phyloP scores from a whole-genome alignment of 2,113 vertebrate species.

The Pelmatolapia mariae region DNA sequence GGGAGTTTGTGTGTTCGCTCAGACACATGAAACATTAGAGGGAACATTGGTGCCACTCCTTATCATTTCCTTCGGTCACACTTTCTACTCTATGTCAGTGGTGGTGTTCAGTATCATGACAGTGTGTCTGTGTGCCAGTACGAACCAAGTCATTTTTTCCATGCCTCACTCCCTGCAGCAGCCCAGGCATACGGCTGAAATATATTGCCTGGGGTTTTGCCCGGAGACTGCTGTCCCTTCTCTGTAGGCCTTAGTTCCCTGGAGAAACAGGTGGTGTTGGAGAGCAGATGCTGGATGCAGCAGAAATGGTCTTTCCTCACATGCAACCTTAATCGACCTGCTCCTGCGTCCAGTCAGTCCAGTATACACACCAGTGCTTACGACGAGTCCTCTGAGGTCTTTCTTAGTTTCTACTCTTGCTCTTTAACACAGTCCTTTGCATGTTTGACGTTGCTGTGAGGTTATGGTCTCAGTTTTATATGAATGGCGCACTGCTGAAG shows the following conservation, averaged over 20 bases:
- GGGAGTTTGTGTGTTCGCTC: no score
- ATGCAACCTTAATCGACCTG: background rate
- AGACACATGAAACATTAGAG: no score
- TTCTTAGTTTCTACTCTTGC: background rate
- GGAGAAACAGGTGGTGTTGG: conserved; percentile 37
- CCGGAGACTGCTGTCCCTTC: conserved; percentile 8
- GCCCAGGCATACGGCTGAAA: conserved; percentile 38
- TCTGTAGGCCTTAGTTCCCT: conserved; percentile 12
- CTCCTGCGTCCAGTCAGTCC: background rate
- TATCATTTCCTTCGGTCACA: conserved; percentile 8
- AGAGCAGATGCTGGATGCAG: conserved; percentile 39
- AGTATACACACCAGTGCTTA: background rate
- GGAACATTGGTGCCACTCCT: conserved; percentile 47
- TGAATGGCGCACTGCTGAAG: background rate
- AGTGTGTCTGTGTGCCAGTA: conserved; percentile 5
- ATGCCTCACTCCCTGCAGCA: background rate
- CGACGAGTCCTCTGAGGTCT: background rate
- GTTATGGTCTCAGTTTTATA: background rate
- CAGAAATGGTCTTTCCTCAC: background rate
- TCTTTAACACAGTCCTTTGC: background rate
- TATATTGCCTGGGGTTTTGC: conserved; percentile 31
- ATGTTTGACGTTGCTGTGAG: background rate
- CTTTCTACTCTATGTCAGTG: background rate
- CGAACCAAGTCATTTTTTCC: conserved; percentile 34
- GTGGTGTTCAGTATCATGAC: background rate